These are phyloP conservation scores for Azemiops feae DNA, from an alignment of 2,113 vertebrate species.

Conservation along the genomic window DNA sequence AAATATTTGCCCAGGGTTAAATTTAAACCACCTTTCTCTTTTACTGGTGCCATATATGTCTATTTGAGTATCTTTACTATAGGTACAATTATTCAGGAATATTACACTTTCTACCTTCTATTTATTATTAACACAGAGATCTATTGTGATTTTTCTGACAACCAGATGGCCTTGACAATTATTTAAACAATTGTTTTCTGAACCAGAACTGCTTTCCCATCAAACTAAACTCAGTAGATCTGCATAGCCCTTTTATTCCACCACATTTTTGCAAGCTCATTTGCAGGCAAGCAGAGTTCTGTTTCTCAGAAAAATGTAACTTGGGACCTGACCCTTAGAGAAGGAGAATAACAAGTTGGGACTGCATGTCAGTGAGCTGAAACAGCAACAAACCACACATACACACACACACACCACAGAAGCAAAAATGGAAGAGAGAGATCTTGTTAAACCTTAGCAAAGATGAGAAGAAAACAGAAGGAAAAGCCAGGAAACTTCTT, in stretches of 20 bases:
- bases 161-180: not conserved
- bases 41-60: not conserved
- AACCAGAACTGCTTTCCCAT: not conserved
- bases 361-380: not conserved
- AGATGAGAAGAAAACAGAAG: constrained; percentile 19
- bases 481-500: not conserved
- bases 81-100: not conserved
- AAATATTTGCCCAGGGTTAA: not conserved
- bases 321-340: constrained; percentile 16
- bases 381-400: not conserved
- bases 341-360: constrained; percentile 10
- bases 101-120: not conserved
- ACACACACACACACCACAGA: not conserved
- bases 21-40: not conserved
- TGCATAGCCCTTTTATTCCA: not conserved
- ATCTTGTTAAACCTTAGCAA: constrained; percentile 13
- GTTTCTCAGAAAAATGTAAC: not conserved
- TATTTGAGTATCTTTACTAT: not conserved
- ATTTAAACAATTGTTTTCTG: not conserved
- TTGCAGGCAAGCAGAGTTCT: not conserved
- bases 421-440: constrained; percentile 1
- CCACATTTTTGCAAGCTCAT: not conserved
- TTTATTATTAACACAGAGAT: not conserved
- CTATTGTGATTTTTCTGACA: not conserved
- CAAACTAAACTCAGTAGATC: not conserved